Evolutionary conservation across 2,113 vertebrate species (phyloP), one percentile per base, ranked within the genome.

Genomic region (Ochotona princeps): DNA sequence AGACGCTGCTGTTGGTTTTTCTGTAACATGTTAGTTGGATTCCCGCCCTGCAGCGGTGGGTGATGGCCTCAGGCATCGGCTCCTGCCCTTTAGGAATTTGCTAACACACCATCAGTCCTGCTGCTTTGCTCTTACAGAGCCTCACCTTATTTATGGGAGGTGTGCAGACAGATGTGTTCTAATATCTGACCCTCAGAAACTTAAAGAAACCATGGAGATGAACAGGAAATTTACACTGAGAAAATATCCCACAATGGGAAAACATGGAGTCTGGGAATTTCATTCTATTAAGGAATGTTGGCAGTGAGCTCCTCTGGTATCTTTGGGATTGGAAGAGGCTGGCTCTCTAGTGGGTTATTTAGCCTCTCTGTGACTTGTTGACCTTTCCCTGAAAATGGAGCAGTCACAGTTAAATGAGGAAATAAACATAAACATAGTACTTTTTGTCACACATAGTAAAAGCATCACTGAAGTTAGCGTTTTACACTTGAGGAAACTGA

Each of bases 401-500:
- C 38, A 67, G n/a, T 81, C 9, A 74, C 54, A 70, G 44, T 87
- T 51, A 47, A 84, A 66, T 6, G 26, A 90, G 47, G 51, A 44
- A 88, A 26, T 85, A 90, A 82, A 84, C 54, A 44, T 18, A 63
- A 21, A 32, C 1, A 0, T 44, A 72, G 35, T 57, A 63, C 76
- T 57, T 92, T 38, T 92, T 85, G 32, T 93, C 0, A 25, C 26
- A 84, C 26, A 69, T 57, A 91, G 67, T 61, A 92, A 91, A 76
- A 61, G 25, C 76, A 63, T 78, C 25, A 1, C 30, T 80, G 81
- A 91, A 91, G 75, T 89, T 73, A 79, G 25, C 79, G 44, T 65
- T 92, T 91, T 51, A 75, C 80, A 76, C 5, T 84, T 47, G 89
- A 94, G 83, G 94, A 84, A 91, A 84, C 47, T 79, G 83, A 92